phyloP scores from a whole-genome alignment of 2,113 vertebrate genomes.

The Piaya cayana region DNA sequence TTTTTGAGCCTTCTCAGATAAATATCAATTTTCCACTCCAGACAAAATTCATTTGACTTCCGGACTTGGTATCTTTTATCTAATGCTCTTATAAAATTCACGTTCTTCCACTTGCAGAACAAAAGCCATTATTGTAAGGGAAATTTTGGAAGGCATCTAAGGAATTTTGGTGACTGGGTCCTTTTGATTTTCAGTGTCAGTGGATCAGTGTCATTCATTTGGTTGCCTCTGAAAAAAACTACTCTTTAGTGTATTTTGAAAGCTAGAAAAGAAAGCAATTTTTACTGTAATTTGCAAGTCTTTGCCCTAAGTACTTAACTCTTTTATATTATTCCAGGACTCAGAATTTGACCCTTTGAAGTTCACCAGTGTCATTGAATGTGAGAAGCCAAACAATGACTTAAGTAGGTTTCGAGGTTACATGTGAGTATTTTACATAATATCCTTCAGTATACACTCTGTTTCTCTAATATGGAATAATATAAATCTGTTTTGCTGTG shows the following conservation, averaged over 20 bases:
- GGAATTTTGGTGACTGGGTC: background rate
- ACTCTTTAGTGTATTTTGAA: background rate
- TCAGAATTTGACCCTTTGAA: constrained; percentile 92
- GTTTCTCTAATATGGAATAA: background rate
- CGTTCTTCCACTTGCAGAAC: background rate
- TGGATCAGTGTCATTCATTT: background rate
- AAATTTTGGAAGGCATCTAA: background rate
- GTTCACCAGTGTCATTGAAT: constrained; percentile 94
- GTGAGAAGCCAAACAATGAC: constrained; percentile 97
- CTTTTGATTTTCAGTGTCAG: background rate
- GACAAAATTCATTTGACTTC: background rate
- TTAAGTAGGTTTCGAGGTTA: constrained; percentile 92
- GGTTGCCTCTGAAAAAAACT: background rate
- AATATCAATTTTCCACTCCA: background rate
- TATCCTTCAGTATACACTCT: background rate
- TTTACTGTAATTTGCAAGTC: background rate
- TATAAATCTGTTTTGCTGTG: background rate
- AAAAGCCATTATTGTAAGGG: background rate
- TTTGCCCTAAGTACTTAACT: background rate
- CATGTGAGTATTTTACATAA: constrained; percentile 87
- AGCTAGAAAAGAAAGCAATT: background rate
- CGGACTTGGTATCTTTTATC: background rate
- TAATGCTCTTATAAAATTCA: background rate
- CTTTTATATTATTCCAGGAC: constrained; percentile 81
- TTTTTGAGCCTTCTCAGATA: background rate